Percentiles rank a stretch among this genome's conserved stretches.
Evolutionary conservation across 2,113 vertebrate genomes (phyloP).

Genomic region (Rhinolophus sinicus): DNA sequence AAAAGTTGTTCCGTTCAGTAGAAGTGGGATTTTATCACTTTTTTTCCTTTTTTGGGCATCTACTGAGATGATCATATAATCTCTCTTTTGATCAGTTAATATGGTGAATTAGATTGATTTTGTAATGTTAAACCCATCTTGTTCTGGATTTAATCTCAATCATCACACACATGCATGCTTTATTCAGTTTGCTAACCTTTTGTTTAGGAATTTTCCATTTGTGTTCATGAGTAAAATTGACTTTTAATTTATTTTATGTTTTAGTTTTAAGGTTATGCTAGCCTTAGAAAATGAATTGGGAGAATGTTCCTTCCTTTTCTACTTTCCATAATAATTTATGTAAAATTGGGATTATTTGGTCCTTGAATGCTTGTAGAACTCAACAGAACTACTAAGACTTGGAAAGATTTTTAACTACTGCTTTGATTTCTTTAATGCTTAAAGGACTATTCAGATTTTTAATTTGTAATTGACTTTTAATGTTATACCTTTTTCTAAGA

Average conservation of each 20-base stretch:
- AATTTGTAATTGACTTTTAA: background rate
- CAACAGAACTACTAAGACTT: background rate
- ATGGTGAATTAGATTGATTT: background rate
- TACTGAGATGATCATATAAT: background rate
- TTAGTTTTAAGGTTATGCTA: background rate
- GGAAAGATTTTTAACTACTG: background rate
- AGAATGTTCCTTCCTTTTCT: background rate
- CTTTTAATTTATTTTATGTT: background rate
- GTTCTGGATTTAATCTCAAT: background rate
- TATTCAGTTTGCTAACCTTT: background rate
- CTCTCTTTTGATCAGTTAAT: background rate
- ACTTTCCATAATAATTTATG: background rate
- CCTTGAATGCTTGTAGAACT: background rate
- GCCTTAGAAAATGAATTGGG: background rate
- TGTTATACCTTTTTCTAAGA: background rate
- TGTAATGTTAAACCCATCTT: background rate
- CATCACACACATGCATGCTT: background rate
- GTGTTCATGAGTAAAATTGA: background rate
- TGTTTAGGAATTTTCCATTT: background rate
- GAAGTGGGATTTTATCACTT: background rate
- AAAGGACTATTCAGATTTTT: background rate
- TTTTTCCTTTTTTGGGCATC: background rate
- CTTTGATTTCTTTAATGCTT: background rate
- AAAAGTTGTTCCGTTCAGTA: background rate
- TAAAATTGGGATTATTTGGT: slow-evolving; percentile 19